Conservation (phyloP, 2,888 invertebrate genomes). For the Temnothorax rugatulus region DNA sequence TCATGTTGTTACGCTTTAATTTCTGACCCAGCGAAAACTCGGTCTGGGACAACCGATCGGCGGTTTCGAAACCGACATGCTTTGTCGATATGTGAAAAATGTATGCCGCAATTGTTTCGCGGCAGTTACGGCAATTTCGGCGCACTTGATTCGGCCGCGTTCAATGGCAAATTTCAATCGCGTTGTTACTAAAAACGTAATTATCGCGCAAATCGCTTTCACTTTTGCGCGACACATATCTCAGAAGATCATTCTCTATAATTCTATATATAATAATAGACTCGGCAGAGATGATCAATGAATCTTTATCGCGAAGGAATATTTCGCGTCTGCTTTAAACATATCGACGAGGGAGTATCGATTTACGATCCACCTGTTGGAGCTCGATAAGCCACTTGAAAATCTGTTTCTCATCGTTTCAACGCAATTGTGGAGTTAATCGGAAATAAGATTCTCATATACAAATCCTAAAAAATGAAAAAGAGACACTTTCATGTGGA, state of each 20-base stretch:
- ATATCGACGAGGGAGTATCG: conserved; percentile 19
- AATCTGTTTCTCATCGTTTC: neutral
- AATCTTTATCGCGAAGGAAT: neutral
- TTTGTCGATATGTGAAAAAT: conserved; percentile 25
- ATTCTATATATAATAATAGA: neutral
- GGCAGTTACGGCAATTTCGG: neutral
- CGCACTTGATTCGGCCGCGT: neutral
- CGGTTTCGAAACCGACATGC: conserved; percentile 25
- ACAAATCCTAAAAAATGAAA: neutral
- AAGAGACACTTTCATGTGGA: neutral
- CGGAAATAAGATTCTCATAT: neutral
- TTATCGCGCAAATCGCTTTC: conserved; percentile 10
- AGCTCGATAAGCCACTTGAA: conserved; percentile 4
- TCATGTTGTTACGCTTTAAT: conserved; percentile 24
- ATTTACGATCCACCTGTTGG: conserved; percentile 34
- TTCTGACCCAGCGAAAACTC: conserved; percentile 33
- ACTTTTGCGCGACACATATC: neutral
- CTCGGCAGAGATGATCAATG: neutral
- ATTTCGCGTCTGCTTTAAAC: neutral
- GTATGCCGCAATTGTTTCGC: conserved; percentile 35
- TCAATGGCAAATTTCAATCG: conserved; percentile 8
- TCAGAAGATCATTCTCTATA: neutral
- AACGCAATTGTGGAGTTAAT: neutral
- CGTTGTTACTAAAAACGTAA: conserved; percentile 9
- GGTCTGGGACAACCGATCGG: conserved; percentile 23